Evolutionary conservation across 2,113 vertebrate species (phyloP).

Genomic region (Casuarius casuarius): DNA sequence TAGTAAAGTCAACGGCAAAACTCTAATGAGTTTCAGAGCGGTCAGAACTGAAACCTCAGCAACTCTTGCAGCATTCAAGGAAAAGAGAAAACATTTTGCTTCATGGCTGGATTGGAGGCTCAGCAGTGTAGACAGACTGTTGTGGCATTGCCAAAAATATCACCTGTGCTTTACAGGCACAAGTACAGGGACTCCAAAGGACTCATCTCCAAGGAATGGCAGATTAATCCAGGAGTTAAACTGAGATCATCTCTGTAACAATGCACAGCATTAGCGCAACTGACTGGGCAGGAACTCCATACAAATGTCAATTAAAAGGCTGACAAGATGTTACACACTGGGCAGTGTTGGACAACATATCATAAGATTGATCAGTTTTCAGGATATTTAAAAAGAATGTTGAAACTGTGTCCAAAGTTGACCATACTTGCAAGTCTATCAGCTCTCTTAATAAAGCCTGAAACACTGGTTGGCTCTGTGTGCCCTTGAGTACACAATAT

Average conservation of each 20-base stretch:
- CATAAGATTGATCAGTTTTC: neutral
- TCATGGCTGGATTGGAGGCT: neutral
- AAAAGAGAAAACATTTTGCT: conserved; percentile 36
- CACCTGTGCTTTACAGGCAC: conserved; percentile 8
- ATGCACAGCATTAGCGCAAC: neutral
- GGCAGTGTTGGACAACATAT: neutral
- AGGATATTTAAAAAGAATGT: neutral
- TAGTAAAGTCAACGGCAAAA: conserved; percentile 15
- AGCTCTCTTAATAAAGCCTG: neutral
- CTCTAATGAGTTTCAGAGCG: neutral
- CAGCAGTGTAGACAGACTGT: neutral
- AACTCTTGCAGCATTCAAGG: neutral
- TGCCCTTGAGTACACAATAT: neutral
- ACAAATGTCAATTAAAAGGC: neutral
- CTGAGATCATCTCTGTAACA: neutral
- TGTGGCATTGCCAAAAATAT: conserved; percentile 25
- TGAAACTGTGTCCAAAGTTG: neutral
- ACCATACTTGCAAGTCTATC: neutral
- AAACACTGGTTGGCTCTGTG: neutral
- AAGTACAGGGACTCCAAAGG: neutral
- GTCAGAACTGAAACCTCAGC: conserved; percentile 54
- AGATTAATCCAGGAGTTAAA: conserved; percentile 28
- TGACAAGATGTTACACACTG: neutral
- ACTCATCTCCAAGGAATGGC: neutral
- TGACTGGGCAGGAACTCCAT: neutral